These are phyloP conservation scores for Drosophila jambulina DNA, from an alignment of 1,140 invertebrate genomes.

Conservation along the genomic window DNA sequence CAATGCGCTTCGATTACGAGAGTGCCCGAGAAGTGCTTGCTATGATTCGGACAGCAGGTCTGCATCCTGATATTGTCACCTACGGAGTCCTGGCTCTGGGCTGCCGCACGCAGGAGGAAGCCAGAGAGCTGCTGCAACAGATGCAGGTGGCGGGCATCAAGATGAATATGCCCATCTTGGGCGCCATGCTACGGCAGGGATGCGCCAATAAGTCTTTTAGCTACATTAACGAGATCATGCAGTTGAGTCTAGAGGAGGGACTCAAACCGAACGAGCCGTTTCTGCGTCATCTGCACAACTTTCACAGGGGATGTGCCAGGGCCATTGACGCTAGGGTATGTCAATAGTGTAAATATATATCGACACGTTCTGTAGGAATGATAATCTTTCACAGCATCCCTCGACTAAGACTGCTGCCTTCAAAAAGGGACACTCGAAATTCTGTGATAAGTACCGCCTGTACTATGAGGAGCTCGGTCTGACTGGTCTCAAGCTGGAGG, in stretches of 20 bases:
- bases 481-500: constrained; percentile 85
- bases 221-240: constrained; percentile 89
- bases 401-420: constrained; percentile 70
- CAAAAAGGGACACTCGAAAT: constrained; percentile 85
- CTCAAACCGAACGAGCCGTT: constrained; percentile 87
- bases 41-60: constrained; percentile 87
- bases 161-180: constrained; percentile 90
- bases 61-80: constrained; percentile 92
- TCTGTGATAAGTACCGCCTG: constrained; percentile 86
- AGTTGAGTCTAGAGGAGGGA: constrained; percentile 87
- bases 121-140: constrained; percentile 88
- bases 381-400: constrained; percentile 50
- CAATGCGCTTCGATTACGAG: constrained; percentile 88
- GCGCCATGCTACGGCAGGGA: constrained; percentile 89
- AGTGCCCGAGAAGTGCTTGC: constrained; percentile 88
- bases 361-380: neutral
- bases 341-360: neutral
- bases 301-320: constrained; percentile 85
- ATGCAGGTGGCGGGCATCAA: constrained; percentile 89
- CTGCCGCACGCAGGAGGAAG: constrained; percentile 88
- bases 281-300: constrained; percentile 87
- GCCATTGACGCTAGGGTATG: constrained; percentile 86
- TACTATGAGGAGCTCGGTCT: constrained; percentile 86
- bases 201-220: constrained; percentile 87
- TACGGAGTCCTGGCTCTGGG: constrained; percentile 94